Conservation (phyloP, 2,888 invertebrate species). For the Lissonota sp. region DNA sequence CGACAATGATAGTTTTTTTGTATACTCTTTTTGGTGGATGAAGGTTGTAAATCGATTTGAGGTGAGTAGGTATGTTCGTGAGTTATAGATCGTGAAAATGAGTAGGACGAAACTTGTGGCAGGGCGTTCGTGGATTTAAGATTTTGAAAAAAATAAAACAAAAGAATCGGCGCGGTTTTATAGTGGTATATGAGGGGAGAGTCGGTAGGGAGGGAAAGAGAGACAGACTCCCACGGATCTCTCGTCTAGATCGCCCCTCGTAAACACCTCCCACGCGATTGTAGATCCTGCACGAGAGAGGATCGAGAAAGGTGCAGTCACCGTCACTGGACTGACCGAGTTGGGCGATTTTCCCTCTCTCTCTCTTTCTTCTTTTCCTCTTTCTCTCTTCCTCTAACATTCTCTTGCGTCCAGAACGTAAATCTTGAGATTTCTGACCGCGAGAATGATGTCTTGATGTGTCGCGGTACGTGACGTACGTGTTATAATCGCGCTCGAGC, state of each 20-base stretch:
- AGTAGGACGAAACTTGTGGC: constrained; percentile 56
- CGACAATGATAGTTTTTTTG: constrained; percentile 24
- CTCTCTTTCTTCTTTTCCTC: not conserved
- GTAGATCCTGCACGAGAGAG: constrained; percentile 51
- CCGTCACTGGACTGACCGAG: constrained; percentile 49
- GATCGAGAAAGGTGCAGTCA: constrained; percentile 32
- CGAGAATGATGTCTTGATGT: constrained; percentile 78
- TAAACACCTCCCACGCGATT: constrained; percentile 76
- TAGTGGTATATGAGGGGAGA: constrained; percentile 13
- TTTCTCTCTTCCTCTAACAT: not conserved
- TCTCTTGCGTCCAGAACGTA: constrained; percentile 50
- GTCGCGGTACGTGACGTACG: constrained; percentile 67
- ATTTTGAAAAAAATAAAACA: constrained; percentile 30
- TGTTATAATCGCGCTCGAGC: constrained; percentile 52
- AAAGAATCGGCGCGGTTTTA: constrained; percentile 21
- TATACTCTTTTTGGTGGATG: not conserved
- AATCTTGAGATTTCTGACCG: constrained; percentile 69
- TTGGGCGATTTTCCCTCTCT: constrained; percentile 41
- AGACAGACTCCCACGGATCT: constrained; percentile 72
- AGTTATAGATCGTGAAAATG: constrained; percentile 47
- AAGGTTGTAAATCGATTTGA: constrained; percentile 35
- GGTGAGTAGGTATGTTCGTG: constrained; percentile 17
- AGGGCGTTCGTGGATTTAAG: constrained; percentile 42
- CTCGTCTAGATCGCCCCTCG: constrained; percentile 73
- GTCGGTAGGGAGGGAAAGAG: constrained; percentile 29